Base-by-base conservation (phyloP, 2,113 vertebrate genomes). In the Colius striatus region DNA sequence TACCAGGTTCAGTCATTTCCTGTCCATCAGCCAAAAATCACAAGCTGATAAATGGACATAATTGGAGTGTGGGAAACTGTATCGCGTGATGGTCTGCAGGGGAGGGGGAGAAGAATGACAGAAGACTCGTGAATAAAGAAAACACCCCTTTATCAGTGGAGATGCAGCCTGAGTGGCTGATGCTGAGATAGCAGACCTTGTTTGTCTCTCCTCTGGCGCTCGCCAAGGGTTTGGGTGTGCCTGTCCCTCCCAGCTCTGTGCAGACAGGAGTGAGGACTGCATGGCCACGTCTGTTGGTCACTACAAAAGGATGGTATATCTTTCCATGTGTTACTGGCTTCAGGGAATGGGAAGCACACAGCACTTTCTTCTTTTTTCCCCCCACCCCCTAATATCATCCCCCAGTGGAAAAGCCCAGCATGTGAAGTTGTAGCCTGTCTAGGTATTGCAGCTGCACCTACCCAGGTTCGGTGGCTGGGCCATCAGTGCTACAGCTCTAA, bases 21-120 rank as follows among this genome's bases (percentile, higher is more conserved):
- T 98, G 93, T 94, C 95, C 93, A 93, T 97, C 97, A 98, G 98
- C 99, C 99, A 99, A 98, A 98, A 98, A 97, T 98, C 98, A 99
- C 98, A 98, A 87, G 78, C 96, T 93, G 98, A 98, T 98, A 98
- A 98, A 97, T 72, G 96, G 94, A 94, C 96, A 75, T 94, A 94
- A 94, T 93, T 95, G 74, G 94, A 98, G 97, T 98, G 98, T 98
- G 99, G 98, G 98, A 99, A 98, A 98, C 91, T 87, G 72, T 89
- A 80, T 92, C 95, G 72, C 93, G 45, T 97, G 92, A 97, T 97
- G 96, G 95, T 97, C 96, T 96, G 97, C 95, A 91, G 90, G 94
- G 95, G 87, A 91, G 93, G 60, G 83, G 61, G 62, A 20, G 45
- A 85, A 79, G 96, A 96, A 94, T 94, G 97, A 97, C 97, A 97